Evolutionary conservation across 30 jellyfish, hydroid and myxozoan genomes (phyloP).

Genomic region (Phacellophora camtschatica): DNA sequence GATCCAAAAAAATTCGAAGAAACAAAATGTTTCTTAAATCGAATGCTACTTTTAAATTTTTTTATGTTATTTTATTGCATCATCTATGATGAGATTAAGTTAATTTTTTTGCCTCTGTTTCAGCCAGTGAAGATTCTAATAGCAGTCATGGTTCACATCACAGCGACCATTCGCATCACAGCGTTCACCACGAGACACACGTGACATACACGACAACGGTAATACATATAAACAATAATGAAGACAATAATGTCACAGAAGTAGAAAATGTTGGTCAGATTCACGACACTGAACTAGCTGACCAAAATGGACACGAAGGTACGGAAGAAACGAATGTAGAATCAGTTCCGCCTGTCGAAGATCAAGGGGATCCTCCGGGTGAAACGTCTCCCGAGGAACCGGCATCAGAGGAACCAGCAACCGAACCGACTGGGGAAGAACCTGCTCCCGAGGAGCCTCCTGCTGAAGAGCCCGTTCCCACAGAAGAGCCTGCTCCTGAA

Average conservation of each 20-base stretch:
- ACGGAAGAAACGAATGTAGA: neutral
- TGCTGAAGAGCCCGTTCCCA: conserved; percentile 4
- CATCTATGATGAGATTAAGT: too few relatives aligned
- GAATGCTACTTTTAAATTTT: too few relatives aligned
- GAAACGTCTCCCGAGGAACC: conserved; percentile 5
- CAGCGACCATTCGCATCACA: conserved; percentile 20
- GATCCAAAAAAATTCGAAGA: too few relatives aligned
- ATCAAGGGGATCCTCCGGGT: neutral
- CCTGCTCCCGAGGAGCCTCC: conserved; percentile 27
- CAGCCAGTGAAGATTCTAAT: conserved; percentile 24
- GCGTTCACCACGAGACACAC: neutral
- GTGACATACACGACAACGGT: conserved; percentile 19
- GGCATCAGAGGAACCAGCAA: conserved; percentile 3
- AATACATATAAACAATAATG: neutral
- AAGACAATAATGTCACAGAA: conserved; percentile 11
- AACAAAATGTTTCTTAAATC: too few relatives aligned
- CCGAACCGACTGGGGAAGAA: conserved; percentile 8
- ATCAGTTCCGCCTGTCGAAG: conserved; percentile 12
- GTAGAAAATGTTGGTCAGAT: neutral
- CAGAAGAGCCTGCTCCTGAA: conserved; percentile 19
- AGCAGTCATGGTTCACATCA: conserved; percentile 11
- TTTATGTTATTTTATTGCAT: too few relatives aligned
- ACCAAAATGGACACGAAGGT: neutral
- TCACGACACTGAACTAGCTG: neutral
- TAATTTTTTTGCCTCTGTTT: too few relatives aligned